Percentiles rank a stretch among this genome's conserved stretches.
phyloP scores from a whole-genome alignment of 1,140 invertebrate genomes.

The Popillia japonica region DNA sequence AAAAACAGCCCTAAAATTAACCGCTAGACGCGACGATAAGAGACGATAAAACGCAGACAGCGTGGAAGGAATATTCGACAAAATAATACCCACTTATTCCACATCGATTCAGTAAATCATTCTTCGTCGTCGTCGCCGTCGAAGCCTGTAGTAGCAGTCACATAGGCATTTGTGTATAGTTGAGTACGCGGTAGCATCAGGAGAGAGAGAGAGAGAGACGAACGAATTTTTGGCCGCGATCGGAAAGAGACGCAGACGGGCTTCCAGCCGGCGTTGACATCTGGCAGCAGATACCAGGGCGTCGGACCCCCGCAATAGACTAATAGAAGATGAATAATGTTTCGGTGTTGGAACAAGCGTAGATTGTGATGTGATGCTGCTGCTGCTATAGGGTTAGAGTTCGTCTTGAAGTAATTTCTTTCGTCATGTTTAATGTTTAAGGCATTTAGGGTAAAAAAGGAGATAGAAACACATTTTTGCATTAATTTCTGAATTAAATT shows the following conservation, averaged over 20 bases:
- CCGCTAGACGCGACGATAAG: neutral
- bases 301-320: constrained; percentile 3
- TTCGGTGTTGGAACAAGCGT: neutral
- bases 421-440: too few species aligned
- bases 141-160: neutral
- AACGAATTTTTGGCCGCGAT: neutral
- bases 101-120: constrained; percentile 22
- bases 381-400: neutral
- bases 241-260: neutral
- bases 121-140: neutral
- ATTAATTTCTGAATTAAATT: too few species aligned
- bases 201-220: neutral
- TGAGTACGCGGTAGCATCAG: neutral
- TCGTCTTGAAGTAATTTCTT: too few species aligned
- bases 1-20: constrained; percentile 5
- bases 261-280: constrained; percentile 17
- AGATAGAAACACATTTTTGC: too few species aligned
- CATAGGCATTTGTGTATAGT: neutral
- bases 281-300: neutral
- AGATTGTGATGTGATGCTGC: neutral
- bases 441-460: too few species aligned
- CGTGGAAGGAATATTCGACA: constrained; percentile 1
- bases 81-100: constrained; percentile 34
- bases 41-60: constrained; percentile 15
- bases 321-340: constrained; percentile 27